A percentile compares a stretch with the other conserved stretches of the same genome.
Conservation (phyloP, 2,888 invertebrate species). For the Eledone cirrhosa region DNA sequence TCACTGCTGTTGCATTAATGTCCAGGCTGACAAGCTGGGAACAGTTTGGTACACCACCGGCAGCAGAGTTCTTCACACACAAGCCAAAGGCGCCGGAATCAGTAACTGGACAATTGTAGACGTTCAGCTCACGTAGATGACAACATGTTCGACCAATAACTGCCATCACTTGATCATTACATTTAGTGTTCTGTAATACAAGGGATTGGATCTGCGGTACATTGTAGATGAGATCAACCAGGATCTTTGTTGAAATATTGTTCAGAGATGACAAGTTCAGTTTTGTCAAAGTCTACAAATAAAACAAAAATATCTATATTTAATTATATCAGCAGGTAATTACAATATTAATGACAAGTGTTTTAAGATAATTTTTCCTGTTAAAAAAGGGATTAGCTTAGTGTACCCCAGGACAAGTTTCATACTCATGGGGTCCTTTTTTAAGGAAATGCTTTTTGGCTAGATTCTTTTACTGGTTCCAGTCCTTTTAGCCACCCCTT, state of each 20-base stretch:
- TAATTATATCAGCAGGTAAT: constrained; percentile 34
- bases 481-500: too few relatives aligned
- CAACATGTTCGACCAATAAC: constrained; percentile 34
- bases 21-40: constrained; percentile 31
- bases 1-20: constrained; percentile 31
- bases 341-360: constrained; percentile 14
- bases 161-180: constrained; percentile 45
- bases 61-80: constrained; percentile 30
- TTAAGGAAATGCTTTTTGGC: too few relatives aligned
- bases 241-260: constrained; percentile 36
- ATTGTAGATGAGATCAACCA: constrained; percentile 38
- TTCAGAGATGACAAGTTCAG: constrained; percentile 42
- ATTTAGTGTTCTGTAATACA: constrained; percentile 43
- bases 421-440: too few relatives aligned
- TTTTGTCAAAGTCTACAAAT: constrained; percentile 44
- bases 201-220: constrained; percentile 40
- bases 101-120: constrained; percentile 39
- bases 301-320: neutral
- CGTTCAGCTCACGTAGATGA: constrained; percentile 35
- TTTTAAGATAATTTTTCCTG: too few relatives aligned
- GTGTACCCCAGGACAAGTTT: too few relatives aligned
- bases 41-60: constrained; percentile 32
- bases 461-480: too few relatives aligned
- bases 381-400: too few relatives aligned
- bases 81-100: constrained; percentile 38